Conservation (phyloP, 2,797 vertebrate species). For the Microctenopoma stevenorrisi region DNA sequence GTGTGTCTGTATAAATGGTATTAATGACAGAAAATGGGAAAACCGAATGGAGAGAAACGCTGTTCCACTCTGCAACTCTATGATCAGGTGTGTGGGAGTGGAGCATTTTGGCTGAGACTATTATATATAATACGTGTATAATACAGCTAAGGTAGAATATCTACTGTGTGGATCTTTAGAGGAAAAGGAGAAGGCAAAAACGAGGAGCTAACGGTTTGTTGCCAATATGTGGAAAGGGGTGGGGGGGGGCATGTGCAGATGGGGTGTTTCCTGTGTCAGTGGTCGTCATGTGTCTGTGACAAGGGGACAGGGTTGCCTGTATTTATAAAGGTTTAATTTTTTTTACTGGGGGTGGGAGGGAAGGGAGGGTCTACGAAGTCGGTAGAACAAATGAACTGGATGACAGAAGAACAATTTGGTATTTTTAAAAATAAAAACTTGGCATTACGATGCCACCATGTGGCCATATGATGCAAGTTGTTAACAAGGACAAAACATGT, state of each 20-base stretch:
- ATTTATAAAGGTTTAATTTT: conserved; percentile 75
- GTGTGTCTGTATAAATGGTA: background rate
- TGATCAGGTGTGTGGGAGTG: conserved; percentile 47
- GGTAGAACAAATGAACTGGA: conserved; percentile 77
- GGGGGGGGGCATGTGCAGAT: conserved; percentile 61
- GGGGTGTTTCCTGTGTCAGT: conserved; percentile 76
- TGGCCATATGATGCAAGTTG: conserved; percentile 86
- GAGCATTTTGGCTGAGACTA: conserved; percentile 69
- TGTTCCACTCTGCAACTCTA: conserved; percentile 43
- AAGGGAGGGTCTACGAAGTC: conserved; percentile 51
- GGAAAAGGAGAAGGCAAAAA: conserved; percentile 40
- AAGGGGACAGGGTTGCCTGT: conserved; percentile 78
- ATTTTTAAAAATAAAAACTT: conserved; percentile 79
- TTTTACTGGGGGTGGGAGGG: conserved; percentile 18
- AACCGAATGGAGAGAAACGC: conserved; percentile 6
- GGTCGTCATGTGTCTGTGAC: conserved; percentile 79
- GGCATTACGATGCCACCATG: conserved; percentile 86
- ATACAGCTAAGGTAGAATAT: conserved; percentile 76
- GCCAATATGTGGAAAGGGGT: conserved; percentile 36
- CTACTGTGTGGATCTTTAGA: conserved; percentile 78
- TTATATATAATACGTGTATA: conserved; percentile 74
- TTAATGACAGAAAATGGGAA: background rate
- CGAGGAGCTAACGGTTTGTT: conserved; percentile 58
- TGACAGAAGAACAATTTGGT: conserved; percentile 79
- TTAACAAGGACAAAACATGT: conserved; percentile 81